Base-by-base conservation (phyloP, 2,888 invertebrate genomes). In the Drosophila helvetica region DNA sequence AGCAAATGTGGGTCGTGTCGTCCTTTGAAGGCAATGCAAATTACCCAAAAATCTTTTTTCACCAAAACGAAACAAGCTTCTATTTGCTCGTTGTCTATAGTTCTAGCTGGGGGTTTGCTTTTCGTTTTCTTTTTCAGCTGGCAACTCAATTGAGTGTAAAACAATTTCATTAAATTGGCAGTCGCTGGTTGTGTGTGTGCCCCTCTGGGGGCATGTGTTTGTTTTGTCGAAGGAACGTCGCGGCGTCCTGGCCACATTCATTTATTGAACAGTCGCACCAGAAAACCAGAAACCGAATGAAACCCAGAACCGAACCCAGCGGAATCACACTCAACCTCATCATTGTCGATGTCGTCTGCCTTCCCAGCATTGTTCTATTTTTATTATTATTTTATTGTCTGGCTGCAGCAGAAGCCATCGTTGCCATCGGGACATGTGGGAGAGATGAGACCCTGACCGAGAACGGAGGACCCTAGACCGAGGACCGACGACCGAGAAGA, bases 111-210 rank as follows among this genome's bases (percentile, higher is more conserved):
- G 38, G 33, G 55, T 51, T 53, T 58, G 47, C 58, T 47, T 56
- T 56, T 59, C 54, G 72, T 75, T 72, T 47, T 61, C 68, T 81
- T 78, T 75, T 75, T 53, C 74, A 81, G 82, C 88, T 86, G 79
- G 89, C 84, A 90, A 82, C 73, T 89, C 88, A 88, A 88, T 88
- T 88, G 90, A 89, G 88, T 90, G 89, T 88, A 90, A 88, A 88
- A 84, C 88, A 88, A 90, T 88, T 84, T 88, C 79, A 82, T 88
- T 89, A 79, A 82, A 76, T 74, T 76, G 73, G 58, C 66, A 74
- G 69, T 50, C 43, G 46, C 53, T 47, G 9, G 25, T 15, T 33
- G 47, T 27, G 69, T 33, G 30, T 33, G 33, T 10, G 10, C 30
- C 12, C 18, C 27, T 33, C 48, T 43, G 56, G 33, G 48, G 15